Conservation (phyloP, 1,140 invertebrate species). For the Anoplolepis gracilipes region DNA sequence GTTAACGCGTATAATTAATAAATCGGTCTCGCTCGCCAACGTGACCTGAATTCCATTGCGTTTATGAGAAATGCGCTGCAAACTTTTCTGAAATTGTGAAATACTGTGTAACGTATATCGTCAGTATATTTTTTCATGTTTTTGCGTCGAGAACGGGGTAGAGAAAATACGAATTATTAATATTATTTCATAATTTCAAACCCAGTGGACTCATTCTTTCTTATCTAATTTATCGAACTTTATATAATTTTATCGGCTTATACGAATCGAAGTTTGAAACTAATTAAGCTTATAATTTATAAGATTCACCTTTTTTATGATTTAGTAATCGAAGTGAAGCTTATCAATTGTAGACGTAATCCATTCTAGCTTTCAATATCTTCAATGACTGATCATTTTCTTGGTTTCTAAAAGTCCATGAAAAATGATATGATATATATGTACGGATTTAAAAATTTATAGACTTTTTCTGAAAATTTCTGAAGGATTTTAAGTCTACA, state of each 20-base stretch:
- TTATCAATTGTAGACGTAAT: constrained; percentile 1
- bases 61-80: constrained; percentile 34
- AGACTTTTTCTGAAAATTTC: constrained; percentile 11
- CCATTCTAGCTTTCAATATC: background rate
- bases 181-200: constrained; percentile 27
- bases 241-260: background rate
- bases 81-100: constrained; percentile 11
- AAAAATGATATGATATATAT: background rate
- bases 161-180: constrained; percentile 22
- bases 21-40: constrained; percentile 7
- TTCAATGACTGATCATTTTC: constrained; percentile 8
- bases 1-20: constrained; percentile 14
- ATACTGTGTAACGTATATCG: background rate
- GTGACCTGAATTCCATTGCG: constrained; percentile 10
- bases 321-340: background rate
- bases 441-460: background rate
- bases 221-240: constrained; percentile 13
- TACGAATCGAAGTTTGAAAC: background rate
- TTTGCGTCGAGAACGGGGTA: background rate
- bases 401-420: constrained; percentile 11
- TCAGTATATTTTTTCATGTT: constrained; percentile 20
- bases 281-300: constrained; percentile 15
- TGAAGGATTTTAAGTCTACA: constrained; percentile 14
- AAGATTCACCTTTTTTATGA: background rate
- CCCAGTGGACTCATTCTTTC: constrained; percentile 14